These are phyloP conservation scores for Eonycteris spelaea DNA, from an alignment of 2,113 vertebrate species.

Conservation along the genomic window DNA sequence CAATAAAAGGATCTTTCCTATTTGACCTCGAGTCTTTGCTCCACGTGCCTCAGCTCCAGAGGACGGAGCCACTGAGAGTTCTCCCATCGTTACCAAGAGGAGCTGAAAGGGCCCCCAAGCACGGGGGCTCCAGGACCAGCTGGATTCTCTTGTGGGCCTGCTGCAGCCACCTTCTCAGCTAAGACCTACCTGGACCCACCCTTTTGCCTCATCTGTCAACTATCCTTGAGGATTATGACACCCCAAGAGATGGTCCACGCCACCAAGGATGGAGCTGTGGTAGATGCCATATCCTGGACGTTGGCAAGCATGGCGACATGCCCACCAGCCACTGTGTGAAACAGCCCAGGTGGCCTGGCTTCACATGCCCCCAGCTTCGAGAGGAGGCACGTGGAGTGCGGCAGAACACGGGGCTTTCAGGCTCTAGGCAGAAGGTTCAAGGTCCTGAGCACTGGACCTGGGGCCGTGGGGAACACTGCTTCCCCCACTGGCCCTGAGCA, in stretches of 20 bases:
- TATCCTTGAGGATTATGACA: background rate
- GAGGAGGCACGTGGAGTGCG: background rate
- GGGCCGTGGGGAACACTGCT: background rate
- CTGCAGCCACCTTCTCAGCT: background rate
- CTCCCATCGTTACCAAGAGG: background rate
- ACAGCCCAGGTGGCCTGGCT: background rate
- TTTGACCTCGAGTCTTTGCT: constrained; percentile 54
- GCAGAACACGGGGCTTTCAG: rapidly evolving
- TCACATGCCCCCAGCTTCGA: background rate
- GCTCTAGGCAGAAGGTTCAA: background rate
- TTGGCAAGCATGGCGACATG: background rate
- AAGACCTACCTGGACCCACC: background rate
- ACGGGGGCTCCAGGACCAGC: background rate
- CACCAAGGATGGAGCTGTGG: background rate
- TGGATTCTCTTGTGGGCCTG: background rate
- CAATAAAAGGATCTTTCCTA: constrained; percentile 79
- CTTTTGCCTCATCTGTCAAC: background rate
- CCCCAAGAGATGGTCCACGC: background rate
- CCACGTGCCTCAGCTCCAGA: background rate
- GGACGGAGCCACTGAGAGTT: constrained; percentile 14
- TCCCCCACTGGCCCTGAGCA: background rate
- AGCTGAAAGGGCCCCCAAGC: background rate
- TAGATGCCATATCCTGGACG: background rate
- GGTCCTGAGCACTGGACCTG: background rate
- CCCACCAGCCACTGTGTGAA: background rate